Evolutionary conservation across 2,888 invertebrate species (phyloP).

Genomic region (Drosophila kanekoi): DNA sequence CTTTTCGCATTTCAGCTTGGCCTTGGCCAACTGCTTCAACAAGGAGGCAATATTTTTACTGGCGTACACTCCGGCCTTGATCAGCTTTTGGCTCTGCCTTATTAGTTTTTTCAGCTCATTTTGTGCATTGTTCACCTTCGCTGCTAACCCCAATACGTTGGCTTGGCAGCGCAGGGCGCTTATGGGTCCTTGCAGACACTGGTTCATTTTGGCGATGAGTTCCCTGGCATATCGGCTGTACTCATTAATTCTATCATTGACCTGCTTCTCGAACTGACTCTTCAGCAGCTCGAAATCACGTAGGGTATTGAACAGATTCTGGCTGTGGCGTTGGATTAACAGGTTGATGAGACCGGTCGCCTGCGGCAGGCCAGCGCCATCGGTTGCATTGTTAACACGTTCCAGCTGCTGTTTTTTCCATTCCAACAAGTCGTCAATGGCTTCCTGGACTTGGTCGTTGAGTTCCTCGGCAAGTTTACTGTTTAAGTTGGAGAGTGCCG

Average conservation of each 20-base stretch:
- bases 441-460: not conserved
- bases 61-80: not conserved
- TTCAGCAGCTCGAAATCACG: conserved; percentile 1
- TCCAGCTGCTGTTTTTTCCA: conserved; percentile 5
- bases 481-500: not conserved
- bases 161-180: not conserved
- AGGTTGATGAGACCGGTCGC: not conserved
- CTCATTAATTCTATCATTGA: not conserved
- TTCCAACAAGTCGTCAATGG: not conserved
- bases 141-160: not conserved
- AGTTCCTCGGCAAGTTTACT: not conserved
- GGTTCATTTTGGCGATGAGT: not conserved
- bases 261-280: not conserved
- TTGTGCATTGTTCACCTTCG: not conserved
- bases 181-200: not conserved
- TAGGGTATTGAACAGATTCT: not conserved
- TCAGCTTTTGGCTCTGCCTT: not conserved
- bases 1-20: conserved; percentile 4
- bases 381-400: not conserved
- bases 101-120: not conserved
- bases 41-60: not conserved
- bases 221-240: not conserved
- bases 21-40: conserved; percentile 1
- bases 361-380: not conserved
- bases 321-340: not conserved